A percentile compares a stretch with the other conserved stretches of the same genome.
Evolutionary conservation across 2,888 invertebrate genomes (phyloP).

Genomic region (Eilema caniola): DNA sequence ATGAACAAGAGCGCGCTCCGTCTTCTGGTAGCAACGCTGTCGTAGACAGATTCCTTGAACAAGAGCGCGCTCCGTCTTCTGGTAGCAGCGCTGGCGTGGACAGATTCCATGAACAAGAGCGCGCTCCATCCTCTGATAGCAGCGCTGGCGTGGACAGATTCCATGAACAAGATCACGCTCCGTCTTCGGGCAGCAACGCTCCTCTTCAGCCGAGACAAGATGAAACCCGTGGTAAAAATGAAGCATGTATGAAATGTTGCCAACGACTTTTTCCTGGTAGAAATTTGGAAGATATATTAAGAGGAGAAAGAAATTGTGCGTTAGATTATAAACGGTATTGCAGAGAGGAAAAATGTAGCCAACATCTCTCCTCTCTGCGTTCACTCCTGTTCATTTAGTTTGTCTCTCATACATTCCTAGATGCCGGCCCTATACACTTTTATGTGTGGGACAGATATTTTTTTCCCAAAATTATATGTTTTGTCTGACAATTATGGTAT

Average conservation of each 20-base stretch:
- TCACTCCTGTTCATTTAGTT: not conserved
- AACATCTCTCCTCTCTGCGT: not conserved
- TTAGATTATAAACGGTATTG: not conserved
- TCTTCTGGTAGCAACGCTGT: not conserved
- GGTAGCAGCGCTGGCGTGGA: not conserved
- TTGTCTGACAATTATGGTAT: not conserved
- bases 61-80: not conserved
- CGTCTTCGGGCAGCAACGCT: not conserved
- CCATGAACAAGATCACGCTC: not conserved
- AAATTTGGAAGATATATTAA: conserved; percentile 5
- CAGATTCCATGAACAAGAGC: conserved; percentile 1
- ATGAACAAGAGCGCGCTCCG: not conserved
- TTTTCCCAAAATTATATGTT: not conserved
- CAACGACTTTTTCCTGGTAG: not conserved
- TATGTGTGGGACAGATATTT: conserved; percentile 8
- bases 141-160: not conserved
- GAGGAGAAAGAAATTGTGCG: conserved; percentile 7
- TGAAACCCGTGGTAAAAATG: not conserved
- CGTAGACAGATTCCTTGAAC: conserved; percentile 3
- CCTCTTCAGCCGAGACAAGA: not conserved
- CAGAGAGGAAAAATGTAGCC: not conserved
- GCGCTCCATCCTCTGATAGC: not conserved
- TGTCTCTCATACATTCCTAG: not conserved
- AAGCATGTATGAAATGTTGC: conserved; percentile 7
- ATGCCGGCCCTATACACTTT: conserved; percentile 20